These are phyloP conservation scores for Ethmia dodecea DNA, from an alignment of 2,888 invertebrate genomes.

Conservation along the genomic window DNA sequence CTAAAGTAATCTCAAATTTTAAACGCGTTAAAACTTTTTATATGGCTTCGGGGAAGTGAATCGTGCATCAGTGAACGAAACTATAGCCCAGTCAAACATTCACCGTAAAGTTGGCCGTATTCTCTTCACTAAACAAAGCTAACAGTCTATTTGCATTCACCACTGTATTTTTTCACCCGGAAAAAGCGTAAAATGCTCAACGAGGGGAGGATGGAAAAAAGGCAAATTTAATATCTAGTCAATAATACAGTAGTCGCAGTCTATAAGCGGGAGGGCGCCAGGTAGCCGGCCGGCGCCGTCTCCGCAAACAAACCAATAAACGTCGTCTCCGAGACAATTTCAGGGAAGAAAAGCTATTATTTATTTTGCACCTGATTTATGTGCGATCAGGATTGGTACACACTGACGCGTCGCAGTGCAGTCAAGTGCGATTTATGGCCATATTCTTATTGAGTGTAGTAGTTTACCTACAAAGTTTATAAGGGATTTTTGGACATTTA, in stretches of 20 bases:
- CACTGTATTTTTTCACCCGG: slow-evolving; percentile 1
- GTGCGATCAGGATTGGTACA: slow-evolving; percentile 3
- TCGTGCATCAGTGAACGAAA: no score
- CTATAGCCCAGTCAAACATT: no score
- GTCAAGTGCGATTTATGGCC: neutral
- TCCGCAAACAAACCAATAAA: slow-evolving; percentile 65
- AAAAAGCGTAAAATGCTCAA: slow-evolving; percentile 24
- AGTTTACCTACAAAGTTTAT: no score
- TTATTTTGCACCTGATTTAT: slow-evolving; percentile 40
- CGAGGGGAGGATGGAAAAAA: slow-evolving; percentile 26
- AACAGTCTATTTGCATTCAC: slow-evolving; percentile 5
- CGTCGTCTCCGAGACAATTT: slow-evolving; percentile 49
- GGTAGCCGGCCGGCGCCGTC: slow-evolving; percentile 49
- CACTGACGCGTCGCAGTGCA: neutral
- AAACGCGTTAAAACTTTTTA: no score
- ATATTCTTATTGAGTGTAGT: neutral
- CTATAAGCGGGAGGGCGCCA: slow-evolving; percentile 26
- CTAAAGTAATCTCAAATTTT: no score
- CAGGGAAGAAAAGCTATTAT: slow-evolving; percentile 47
- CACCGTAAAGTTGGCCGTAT: no score
- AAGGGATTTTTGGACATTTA: no score
- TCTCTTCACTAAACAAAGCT: neutral
- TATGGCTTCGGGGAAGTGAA: no score
- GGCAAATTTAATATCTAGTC: slow-evolving; percentile 36
- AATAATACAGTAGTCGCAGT: slow-evolving; percentile 35